These are phyloP conservation scores for Drepana arcuata DNA, from an alignment of 1,140 invertebrate genomes.

Conservation along the genomic window DNA sequence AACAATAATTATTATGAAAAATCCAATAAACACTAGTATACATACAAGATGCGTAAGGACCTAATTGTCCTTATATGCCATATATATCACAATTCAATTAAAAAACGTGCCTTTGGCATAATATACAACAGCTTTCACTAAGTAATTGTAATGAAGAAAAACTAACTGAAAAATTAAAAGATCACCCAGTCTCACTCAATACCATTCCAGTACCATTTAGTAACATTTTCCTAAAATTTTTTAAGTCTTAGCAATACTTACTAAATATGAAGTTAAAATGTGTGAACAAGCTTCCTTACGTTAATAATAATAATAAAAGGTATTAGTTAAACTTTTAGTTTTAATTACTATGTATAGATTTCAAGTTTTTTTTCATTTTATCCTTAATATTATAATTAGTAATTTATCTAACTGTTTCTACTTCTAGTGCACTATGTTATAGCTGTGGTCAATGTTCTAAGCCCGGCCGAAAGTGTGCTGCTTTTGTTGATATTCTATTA, in stretches of 20 bases:
- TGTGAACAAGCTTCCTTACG: constrained; percentile 70
- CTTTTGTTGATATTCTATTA: constrained; percentile 1
- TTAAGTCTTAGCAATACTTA: constrained; percentile 51
- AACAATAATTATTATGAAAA: neutral
- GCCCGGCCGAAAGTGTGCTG: constrained; percentile 38
- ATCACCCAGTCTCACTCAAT: constrained; percentile 37
- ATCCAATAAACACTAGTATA: neutral
- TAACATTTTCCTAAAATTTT: constrained; percentile 26
- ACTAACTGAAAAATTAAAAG: constrained; percentile 12
- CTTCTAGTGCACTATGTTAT: constrained; percentile 64
- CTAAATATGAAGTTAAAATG: constrained; percentile 69
- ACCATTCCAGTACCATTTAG: constrained; percentile 30
- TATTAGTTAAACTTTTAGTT: constrained; percentile 69
- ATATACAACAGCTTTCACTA: constrained; percentile 1
- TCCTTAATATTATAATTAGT: constrained; percentile 56
- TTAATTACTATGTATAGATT: constrained; percentile 70
- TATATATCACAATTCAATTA: constrained; percentile 52
- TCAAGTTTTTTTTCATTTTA: constrained; percentile 61
- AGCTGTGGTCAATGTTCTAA: constrained; percentile 65
- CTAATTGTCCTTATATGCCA: constrained; percentile 25
- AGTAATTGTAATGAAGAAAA: neutral
- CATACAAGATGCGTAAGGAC: constrained; percentile 26
- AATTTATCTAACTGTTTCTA: constrained; percentile 67
- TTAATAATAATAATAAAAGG: constrained; percentile 65
- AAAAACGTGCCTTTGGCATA: constrained; percentile 52